Percentiles rank a stretch among this genome's conserved stretches.
These are phyloP conservation scores for Tachina grossa DNA, from an alignment of 2,888 invertebrate species.

Conservation along the genomic window DNA sequence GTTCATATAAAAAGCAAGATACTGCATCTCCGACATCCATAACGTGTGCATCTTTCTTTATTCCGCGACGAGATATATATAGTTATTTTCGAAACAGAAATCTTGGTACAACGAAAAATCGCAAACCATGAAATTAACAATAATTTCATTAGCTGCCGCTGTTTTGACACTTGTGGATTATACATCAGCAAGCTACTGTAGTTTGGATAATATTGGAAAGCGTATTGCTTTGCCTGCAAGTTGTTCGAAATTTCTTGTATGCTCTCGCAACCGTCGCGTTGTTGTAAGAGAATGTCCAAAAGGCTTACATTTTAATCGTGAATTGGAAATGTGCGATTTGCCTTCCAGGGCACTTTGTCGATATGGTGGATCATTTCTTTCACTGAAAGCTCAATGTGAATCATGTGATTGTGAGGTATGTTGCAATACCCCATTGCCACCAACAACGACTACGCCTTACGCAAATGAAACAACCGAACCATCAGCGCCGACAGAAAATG, in stretches of 20 bases:
- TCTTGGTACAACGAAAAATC: neutral
- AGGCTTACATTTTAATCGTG: constrained; percentile 71
- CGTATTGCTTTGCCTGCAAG: constrained; percentile 67
- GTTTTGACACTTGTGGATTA: constrained; percentile 25
- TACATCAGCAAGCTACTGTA: constrained; percentile 56
- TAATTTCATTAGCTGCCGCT: constrained; percentile 39
- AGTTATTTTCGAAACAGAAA: neutral
- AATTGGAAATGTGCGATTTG: constrained; percentile 71
- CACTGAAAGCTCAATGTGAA: constrained; percentile 39
- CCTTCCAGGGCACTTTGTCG: constrained; percentile 62
- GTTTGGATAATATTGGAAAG: constrained; percentile 54
- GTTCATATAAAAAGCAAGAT: constrained; percentile 35
- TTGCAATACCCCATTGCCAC: constrained; percentile 39
- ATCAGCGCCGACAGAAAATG: constrained; percentile 9
- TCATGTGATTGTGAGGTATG: constrained; percentile 69
- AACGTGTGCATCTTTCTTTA: constrained; percentile 16
- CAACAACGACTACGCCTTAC: constrained; percentile 10
- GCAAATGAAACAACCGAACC: neutral
- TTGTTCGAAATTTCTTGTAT: constrained; percentile 70
- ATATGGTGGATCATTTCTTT: neutral
- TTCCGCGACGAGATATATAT: neutral
- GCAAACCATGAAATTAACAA: constrained; percentile 13
- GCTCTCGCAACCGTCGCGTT: constrained; percentile 45
- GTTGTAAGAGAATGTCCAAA: constrained; percentile 63
- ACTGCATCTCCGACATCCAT: constrained; percentile 16